Conservation (phyloP, 2,797 vertebrate species). For the Gymnodraco acuticeps region DNA sequence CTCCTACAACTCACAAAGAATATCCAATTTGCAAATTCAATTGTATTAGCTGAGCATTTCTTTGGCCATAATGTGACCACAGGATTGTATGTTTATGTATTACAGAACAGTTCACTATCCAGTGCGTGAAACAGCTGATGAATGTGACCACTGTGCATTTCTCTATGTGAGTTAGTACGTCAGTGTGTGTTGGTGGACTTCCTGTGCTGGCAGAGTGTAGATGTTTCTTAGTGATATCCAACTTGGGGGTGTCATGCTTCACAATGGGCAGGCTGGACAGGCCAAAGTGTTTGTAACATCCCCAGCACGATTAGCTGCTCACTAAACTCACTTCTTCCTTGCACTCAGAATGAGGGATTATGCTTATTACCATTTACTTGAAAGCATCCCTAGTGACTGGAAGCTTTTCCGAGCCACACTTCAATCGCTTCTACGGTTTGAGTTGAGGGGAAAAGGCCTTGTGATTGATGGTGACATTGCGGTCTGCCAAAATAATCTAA, state of each 20-base stretch:
- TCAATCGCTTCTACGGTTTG: constrained; percentile 37
- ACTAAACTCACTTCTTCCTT: constrained; percentile 41
- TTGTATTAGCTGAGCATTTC: constrained; percentile 33
- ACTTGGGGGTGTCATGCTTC: constrained; percentile 47
- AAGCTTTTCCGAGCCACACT: constrained; percentile 17
- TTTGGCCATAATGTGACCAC: constrained; percentile 1
- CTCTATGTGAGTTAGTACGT: constrained; percentile 20
- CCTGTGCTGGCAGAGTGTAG: constrained; percentile 40
- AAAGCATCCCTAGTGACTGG: constrained; percentile 38
- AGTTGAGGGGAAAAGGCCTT: constrained; percentile 16
- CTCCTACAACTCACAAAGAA: constrained; percentile 15
- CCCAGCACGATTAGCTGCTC: constrained; percentile 38
- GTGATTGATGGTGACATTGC: constrained; percentile 9
- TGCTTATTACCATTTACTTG: constrained; percentile 56
- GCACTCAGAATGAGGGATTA: constrained; percentile 55
- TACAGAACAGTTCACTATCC: neutral
- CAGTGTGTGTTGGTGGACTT: constrained; percentile 36
- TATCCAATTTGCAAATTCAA: constrained; percentile 33
- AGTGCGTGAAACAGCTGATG: constrained; percentile 20
- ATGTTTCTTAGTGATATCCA: constrained; percentile 53
- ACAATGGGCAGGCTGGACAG: constrained; percentile 39
- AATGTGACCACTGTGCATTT: constrained; percentile 29
- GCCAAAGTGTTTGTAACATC: constrained; percentile 44
- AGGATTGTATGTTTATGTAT: constrained; percentile 18
- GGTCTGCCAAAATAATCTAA: constrained; percentile 23